Percentiles rank a stretch among this genome's conserved stretches.
Conservation (phyloP, 2,888 invertebrate species). For the Leptarthrus brevirostris region DNA sequence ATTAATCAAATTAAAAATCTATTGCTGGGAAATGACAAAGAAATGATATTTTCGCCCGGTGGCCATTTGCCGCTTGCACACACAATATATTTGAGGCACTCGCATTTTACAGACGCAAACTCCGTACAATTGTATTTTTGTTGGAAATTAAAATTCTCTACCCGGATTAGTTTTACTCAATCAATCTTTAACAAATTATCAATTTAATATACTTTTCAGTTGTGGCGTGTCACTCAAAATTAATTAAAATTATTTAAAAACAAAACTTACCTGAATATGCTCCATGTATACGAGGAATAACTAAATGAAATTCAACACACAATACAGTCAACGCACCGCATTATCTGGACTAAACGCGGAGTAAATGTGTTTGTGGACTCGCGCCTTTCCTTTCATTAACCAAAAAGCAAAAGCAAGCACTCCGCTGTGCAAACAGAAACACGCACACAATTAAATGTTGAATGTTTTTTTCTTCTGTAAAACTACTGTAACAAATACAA, state of each 20-base stretch:
- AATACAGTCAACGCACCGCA: slow-evolving; percentile 49
- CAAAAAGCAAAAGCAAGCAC: no score
- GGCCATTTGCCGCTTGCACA: slow-evolving; percentile 55
- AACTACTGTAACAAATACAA: slow-evolving; percentile 26
- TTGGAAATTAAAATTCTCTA: slow-evolving; percentile 29
- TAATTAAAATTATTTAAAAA: slow-evolving; percentile 53
- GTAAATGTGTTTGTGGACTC: no score
- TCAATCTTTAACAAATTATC: slow-evolving; percentile 15
- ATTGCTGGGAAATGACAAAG: background rate
- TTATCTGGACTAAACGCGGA: no score
- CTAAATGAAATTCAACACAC: slow-evolving; percentile 49
- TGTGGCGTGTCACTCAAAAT: slow-evolving; percentile 50
- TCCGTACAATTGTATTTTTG: slow-evolving; percentile 41
- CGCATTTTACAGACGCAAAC: slow-evolving; percentile 49
- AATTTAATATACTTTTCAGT: slow-evolving; percentile 12
- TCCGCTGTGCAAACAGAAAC: no score
- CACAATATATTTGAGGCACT: slow-evolving; percentile 47
- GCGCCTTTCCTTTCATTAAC: no score
- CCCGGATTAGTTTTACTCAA: background rate
- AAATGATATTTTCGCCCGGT: slow-evolving; percentile 43
- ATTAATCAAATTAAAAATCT: slow-evolving; percentile 4
- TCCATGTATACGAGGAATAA: slow-evolving; percentile 51
- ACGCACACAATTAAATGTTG: no score
- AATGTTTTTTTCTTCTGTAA: no score
- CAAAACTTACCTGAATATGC: slow-evolving; percentile 55